Evolutionary conservation across 2,113 vertebrate species (phyloP).

Genomic region (Cheirogaleus medius): DNA sequence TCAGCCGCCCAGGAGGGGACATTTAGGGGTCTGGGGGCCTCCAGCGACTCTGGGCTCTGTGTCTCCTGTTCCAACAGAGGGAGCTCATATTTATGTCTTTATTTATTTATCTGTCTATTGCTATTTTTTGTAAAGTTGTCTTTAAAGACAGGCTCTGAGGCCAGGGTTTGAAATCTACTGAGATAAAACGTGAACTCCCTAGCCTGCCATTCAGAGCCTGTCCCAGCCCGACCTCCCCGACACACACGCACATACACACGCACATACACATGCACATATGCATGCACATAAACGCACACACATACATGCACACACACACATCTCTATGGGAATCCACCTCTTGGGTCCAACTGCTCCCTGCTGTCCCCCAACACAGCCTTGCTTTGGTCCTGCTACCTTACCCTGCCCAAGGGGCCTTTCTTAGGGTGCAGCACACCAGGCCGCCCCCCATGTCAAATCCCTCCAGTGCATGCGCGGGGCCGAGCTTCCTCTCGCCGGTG

Average conservation of each 20-base stretch:
- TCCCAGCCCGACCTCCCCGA: not conserved
- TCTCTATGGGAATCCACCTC: not conserved
- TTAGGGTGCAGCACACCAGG: not conserved
- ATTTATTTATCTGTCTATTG: not conserved
- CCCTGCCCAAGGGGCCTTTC: not conserved
- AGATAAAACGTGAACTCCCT: not conserved
- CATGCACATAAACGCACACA: no score
- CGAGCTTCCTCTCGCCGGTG: not conserved
- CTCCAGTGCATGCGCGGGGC: not conserved
- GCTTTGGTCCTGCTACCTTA: fast-evolving
- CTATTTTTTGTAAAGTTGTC: not conserved
- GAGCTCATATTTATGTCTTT: not conserved
- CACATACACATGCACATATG: no score
- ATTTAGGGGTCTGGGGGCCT: not conserved
- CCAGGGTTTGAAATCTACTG: not conserved
- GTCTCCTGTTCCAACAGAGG: not conserved
- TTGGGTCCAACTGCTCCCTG: fast-evolving
- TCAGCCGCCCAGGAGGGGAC: no score
- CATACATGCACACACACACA: not conserved
- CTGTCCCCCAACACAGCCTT: not conserved
- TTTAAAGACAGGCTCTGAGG: not conserved
- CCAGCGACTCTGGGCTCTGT: not conserved
- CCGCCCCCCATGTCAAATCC: not conserved
- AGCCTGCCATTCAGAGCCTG: no score
- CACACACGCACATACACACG: not conserved